Conservation (phyloP, 2,113 vertebrate genomes). For the Myocastor coypus region DNA sequence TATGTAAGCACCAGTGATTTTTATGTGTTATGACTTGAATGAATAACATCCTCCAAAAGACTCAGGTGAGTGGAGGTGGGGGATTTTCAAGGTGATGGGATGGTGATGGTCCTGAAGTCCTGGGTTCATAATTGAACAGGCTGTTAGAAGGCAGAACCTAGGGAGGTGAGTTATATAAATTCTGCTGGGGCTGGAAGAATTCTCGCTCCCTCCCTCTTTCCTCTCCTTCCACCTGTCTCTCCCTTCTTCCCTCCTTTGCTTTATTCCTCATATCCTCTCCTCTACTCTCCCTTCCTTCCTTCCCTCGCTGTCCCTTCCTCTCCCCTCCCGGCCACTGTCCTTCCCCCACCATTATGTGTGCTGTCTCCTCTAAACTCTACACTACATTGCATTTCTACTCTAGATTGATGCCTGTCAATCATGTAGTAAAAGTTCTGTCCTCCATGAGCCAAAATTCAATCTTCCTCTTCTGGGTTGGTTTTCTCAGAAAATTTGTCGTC, state of each 20-base stretch:
- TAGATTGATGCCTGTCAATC: not conserved
- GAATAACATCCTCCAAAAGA: not conserved
- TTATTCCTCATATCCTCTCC: too few relatives aligned
- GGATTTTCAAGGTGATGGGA: not conserved
- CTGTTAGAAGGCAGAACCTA: too few relatives aligned
- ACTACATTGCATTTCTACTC: not conserved
- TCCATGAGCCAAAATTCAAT: not conserved
- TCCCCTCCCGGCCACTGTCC: not conserved
- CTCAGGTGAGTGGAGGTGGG: not conserved
- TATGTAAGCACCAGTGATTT: not conserved
- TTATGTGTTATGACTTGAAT: not conserved
- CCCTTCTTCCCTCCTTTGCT: too few relatives aligned
- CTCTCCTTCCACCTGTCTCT: not conserved
- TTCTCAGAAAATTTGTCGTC: not conserved
- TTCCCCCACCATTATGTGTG: too few relatives aligned
- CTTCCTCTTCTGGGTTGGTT: not conserved
- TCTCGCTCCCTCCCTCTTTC: not conserved
- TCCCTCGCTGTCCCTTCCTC: not conserved
- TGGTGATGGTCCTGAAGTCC: not conserved
- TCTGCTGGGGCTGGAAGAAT: too few relatives aligned
- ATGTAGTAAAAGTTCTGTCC: not conserved
- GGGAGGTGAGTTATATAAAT: not conserved
- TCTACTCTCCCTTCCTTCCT: not conserved
- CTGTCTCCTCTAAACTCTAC: not conserved
- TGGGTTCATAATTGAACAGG: not conserved